Conservation (phyloP, 1,140 invertebrate species). For the Chironomus tepperi region DNA sequence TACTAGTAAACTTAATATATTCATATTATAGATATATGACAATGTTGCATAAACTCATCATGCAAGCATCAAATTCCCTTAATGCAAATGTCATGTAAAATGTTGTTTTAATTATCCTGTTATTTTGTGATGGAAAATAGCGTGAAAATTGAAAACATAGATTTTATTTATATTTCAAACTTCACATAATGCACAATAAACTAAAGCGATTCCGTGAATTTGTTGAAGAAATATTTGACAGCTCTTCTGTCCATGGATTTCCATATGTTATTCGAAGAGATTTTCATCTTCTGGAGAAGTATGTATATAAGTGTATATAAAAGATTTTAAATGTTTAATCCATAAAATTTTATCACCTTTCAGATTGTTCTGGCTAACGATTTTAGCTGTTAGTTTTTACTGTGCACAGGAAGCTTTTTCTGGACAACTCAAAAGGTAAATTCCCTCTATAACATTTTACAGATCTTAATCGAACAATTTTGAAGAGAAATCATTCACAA, state of each 20-base stretch:
- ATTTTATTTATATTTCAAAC: not conserved
- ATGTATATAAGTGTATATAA: not conserved
- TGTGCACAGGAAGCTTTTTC: not conserved
- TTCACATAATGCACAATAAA: not conserved
- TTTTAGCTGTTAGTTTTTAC: not conserved
- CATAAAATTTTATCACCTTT: not conserved
- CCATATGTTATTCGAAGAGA: not conserved
- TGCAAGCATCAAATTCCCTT: too few relatives aligned
- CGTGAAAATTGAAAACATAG: too few relatives aligned
- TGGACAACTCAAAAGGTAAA: conserved; percentile 2
- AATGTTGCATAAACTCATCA: too few relatives aligned
- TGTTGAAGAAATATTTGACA: not conserved
- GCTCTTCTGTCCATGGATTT: not conserved
- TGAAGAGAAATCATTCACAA: too few relatives aligned
- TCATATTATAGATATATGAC: too few relatives aligned
- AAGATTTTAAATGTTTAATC: not conserved
- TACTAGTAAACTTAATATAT: too few relatives aligned
- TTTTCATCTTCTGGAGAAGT: not conserved
- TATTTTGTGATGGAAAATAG: too few relatives aligned
- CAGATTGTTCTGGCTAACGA: not conserved
- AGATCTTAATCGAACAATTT: too few relatives aligned
- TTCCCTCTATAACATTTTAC: too few relatives aligned
- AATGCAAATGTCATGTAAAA: too few relatives aligned
- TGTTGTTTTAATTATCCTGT: too few relatives aligned
- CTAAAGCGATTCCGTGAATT: not conserved